Evolutionary conservation across 2,888 invertebrate species (phyloP), one percentile per base, ranked within the genome.

Genomic region (Tanytarsus gracilentus): DNA sequence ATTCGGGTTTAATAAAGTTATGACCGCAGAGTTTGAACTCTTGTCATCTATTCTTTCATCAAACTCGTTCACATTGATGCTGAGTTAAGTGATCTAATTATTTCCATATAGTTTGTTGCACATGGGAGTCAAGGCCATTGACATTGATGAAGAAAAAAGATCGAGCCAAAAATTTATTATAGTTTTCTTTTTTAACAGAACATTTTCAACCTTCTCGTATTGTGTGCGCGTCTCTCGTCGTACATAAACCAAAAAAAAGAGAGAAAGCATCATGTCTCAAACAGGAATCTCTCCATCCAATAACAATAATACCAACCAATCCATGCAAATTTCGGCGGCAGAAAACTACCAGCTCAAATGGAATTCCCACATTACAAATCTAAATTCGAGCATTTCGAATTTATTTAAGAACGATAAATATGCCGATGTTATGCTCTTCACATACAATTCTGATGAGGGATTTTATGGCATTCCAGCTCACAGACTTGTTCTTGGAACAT

Each of bases 261-360:
- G 33, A 23, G n/a, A 30, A 26, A 39, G 40, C 39, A 39, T 14
- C 44, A 58, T 58, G 58, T 58, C 58, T 48, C 58, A 58, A 48
- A 58, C 48, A 14, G 58, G 58, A 58, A 25, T 26, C 2, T 56
- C 56, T 40, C 56, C 56, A 56, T 56, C 56, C 56, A 56, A 16
- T 26, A 65, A 80, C 84, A 0, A 65, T 68, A 50, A n/a, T n/a
- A n/a, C n/a, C n/a, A n/a, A n/a, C n/a, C n/a, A n/a, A 18, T 44
- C 72, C 76, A 53, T 68, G 74, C 77, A 61, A 72, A 66, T 25
- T 61, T 55, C 76, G 66, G 75, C 77, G 63, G 77, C 80, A 67
- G 90, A 90, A 73, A 90, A 88, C 67, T 90, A 89, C 73, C 89
- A 90, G 74, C 77, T 90, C 59, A 90, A 90, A 78, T 90, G 90